Evolutionary conservation across 2,797 vertebrate genomes (phyloP).

Genomic region (Sternarchorhynchus goeldii): DNA sequence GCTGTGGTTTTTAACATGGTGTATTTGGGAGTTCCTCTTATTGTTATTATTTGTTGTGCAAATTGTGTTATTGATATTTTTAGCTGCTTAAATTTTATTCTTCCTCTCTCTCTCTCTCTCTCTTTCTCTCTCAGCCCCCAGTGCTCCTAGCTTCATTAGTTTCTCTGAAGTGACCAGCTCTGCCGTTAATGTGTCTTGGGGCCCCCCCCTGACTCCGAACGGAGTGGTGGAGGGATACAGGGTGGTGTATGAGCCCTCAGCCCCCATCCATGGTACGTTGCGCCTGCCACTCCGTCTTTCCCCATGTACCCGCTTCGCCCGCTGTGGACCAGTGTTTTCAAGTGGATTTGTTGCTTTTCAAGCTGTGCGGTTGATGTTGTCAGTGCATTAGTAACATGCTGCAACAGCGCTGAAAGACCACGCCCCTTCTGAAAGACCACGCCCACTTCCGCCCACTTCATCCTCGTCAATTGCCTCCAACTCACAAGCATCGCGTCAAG

Average conservation of each 20-base stretch:
- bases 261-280: conserved; percentile 84
- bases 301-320: background rate
- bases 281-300: background rate
- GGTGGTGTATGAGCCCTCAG: conserved; percentile 88
- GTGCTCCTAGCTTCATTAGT: conserved; percentile 83
- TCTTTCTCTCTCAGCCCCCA: conserved; percentile 79
- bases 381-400: background rate
- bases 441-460: background rate
- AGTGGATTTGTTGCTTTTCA: background rate
- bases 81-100: background rate
- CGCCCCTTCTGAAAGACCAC: no score
- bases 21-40: conserved; percentile 6
- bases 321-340: background rate
- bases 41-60: conserved; percentile 15
- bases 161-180: conserved; percentile 93
- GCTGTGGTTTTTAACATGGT: conserved; percentile 8
- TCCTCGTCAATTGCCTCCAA: conserved; percentile 23
- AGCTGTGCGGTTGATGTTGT: background rate
- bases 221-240: conserved; percentile 93
- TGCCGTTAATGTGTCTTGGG: conserved; percentile 94
- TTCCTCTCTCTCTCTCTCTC: background rate
- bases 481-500: conserved; percentile 30
- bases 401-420: conserved; percentile 1
- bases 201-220: conserved; percentile 84
- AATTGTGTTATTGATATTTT: background rate